Percentiles rank a stretch among this genome's conserved stretches.
Evolutionary conservation across 1,140 invertebrate species (phyloP).

Genomic region (Aleiodes sp.): DNA sequence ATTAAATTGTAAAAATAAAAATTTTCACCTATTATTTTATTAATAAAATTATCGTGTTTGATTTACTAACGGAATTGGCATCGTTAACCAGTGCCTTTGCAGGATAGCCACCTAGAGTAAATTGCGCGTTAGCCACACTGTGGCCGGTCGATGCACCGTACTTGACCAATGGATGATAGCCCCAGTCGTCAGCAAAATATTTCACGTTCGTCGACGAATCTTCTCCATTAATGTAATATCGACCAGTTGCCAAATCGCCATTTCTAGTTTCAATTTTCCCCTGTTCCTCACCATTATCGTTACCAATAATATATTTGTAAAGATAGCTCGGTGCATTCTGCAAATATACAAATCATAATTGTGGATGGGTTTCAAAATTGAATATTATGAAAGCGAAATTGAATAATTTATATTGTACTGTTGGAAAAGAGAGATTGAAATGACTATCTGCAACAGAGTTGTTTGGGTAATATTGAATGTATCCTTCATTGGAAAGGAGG

Average conservation of each 20-base stretch:
- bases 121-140: conserved; percentile 58
- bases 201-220: conserved; percentile 65
- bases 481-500: conserved; percentile 29
- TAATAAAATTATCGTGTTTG: conserved; percentile 22
- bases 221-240: conserved; percentile 57
- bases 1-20: background rate
- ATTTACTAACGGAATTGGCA: conserved; percentile 45
- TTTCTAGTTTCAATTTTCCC: conserved; percentile 68
- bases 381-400: background rate
- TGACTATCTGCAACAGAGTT: background rate
- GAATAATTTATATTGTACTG: background rate
- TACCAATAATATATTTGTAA: conserved; percentile 65
- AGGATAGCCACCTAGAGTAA: conserved; percentile 69
- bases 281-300: conserved; percentile 63
- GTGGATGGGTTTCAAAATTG: background rate
- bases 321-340: conserved; percentile 66
- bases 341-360: conserved; percentile 21
- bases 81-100: conserved; percentile 61
- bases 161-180: conserved; percentile 71
- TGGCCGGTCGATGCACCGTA: conserved; percentile 64
- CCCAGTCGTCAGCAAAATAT: conserved; percentile 71
- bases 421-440: background rate
- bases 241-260: conserved; percentile 67
- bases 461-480: background rate
- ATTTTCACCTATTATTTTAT: background rate